phyloP scores from a whole-genome alignment of 2,888 invertebrate species.

The Eupithecia pulchellata region DNA sequence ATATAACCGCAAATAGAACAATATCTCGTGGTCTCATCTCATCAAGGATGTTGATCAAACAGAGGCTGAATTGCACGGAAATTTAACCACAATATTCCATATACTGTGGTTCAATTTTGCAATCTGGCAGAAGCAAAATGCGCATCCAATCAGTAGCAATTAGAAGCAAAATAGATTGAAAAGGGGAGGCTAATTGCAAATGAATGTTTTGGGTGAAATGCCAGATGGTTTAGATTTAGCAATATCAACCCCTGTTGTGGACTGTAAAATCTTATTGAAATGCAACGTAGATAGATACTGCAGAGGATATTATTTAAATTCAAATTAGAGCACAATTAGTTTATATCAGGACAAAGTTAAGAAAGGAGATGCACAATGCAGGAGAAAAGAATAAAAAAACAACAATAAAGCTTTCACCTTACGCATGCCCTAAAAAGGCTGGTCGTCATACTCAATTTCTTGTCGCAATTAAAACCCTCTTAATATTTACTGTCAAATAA shows the following conservation, averaged over 20 bases:
- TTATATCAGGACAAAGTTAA: not conserved
- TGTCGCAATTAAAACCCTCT: not conserved
- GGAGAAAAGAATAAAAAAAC: not conserved
- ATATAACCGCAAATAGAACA: slow-evolving; percentile 14
- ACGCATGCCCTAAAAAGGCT: not conserved
- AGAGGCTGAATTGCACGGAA: not conserved
- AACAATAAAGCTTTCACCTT: not conserved
- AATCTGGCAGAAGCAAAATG: not conserved
- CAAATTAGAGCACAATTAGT: not conserved
- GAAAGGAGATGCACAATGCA: not conserved
- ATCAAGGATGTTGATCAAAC: not conserved
- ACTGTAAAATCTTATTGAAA: not conserved
- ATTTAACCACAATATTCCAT: no score
- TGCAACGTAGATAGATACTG: not conserved
- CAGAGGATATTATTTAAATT: not conserved
- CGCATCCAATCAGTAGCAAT: not conserved
- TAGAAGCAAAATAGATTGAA: not conserved
- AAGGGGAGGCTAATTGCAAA: not conserved
- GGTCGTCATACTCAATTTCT: not conserved
- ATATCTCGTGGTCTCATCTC: not conserved
- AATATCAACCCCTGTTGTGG: not conserved
- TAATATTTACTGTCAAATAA: no score
- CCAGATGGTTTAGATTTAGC: not conserved
- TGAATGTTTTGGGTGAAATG: not conserved
- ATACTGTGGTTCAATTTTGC: not conserved